Evolutionary conservation across 2,797 vertebrate species (phyloP), one percentile per base, ranked within the genome.

Genomic region (Euthynnus affinis): DNA sequence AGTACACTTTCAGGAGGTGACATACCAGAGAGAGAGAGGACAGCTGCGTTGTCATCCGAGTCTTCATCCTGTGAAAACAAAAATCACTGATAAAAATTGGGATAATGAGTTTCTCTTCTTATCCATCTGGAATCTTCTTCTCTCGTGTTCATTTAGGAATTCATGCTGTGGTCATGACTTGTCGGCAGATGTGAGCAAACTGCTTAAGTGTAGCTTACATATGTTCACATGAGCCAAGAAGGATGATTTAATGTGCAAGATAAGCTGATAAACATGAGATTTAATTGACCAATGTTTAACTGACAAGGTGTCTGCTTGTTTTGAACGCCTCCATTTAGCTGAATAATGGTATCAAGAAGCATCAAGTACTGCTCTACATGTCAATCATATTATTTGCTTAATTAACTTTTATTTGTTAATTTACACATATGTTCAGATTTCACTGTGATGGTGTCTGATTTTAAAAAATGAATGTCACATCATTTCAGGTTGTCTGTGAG

Each of bases 61-160:
- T 83, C 65, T 42, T 89, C 77, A 13, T 78, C 60, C 93, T 94
- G 59, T 53, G 4, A 66, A 60, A 62, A 68, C 67, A 0, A 76
- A 56, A 56, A 71, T 2, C 1, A 71, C 25, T 22, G 18, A 6
- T 25, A 37, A 74, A 69, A 49, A 64, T 0, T 32, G 0, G 0
- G 14, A 69, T 6, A 14, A 4, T 58, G 4, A 0, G 37, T 58
- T 57, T 49, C 5, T 25, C 1, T 9, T 37, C 6, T 70, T 6
- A 42, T 44, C 29, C 51, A 46, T 10, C 10, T 53, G 67, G 3
- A 61, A 27, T 3, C 15, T 18, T 48, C 48, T 51, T 61, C 34
- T 61, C 7, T 29, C 27, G 23, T 51, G 15, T 27, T 29, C 3
- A 42, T 51, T 20, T 22, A 29, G 27, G 18, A 57, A 34, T 60